Conservation (phyloP, 30 jellyfish, hydroid and myxozoan genomes). For the Turritopsis rubra region DNA sequence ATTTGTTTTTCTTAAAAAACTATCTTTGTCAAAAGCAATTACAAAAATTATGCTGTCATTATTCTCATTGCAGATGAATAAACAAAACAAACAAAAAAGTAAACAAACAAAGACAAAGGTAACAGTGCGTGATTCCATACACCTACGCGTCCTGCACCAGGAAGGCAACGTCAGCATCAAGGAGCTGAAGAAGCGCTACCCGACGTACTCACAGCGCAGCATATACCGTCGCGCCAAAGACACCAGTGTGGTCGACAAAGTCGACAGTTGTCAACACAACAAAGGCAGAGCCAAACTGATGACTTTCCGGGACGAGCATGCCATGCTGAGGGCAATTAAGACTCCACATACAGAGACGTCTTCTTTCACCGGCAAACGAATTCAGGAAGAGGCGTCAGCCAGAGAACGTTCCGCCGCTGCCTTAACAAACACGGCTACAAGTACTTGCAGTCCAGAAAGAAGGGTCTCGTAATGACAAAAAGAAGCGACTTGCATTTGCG, state of each 20-base stretch:
- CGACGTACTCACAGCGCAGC: not conserved
- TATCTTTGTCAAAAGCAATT: too few relatives aligned
- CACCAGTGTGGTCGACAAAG: not conserved
- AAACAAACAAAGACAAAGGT: not conserved
- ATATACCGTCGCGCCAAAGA: not conserved
- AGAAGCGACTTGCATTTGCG: constrained; percentile 20
- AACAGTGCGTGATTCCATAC: not conserved
- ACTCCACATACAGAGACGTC: constrained; percentile 16
- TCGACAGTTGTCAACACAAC: not conserved
- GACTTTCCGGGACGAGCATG: constrained; percentile 24
- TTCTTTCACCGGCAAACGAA: constrained; percentile 27
- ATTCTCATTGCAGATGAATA: not conserved
- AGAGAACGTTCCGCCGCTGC: constrained; percentile 20
- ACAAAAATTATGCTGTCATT: too few relatives aligned
- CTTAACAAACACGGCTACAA: constrained; percentile 35
- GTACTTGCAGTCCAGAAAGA: constrained; percentile 35
- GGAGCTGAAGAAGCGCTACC: not conserved
- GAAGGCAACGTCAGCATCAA: not conserved
- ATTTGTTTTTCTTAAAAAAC: too few relatives aligned
- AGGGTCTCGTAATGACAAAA: constrained; percentile 44
- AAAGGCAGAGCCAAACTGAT: constrained; percentile 28
- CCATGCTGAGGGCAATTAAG: not conserved
- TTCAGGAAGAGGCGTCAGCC: constrained; percentile 26
- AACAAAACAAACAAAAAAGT: too few relatives aligned
- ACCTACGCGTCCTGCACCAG: constrained; percentile 2